These are phyloP conservation scores for Meloidogyne chitwoodi DNA, from an alignment of 1,140 invertebrate genomes.

Conservation along the genomic window DNA sequence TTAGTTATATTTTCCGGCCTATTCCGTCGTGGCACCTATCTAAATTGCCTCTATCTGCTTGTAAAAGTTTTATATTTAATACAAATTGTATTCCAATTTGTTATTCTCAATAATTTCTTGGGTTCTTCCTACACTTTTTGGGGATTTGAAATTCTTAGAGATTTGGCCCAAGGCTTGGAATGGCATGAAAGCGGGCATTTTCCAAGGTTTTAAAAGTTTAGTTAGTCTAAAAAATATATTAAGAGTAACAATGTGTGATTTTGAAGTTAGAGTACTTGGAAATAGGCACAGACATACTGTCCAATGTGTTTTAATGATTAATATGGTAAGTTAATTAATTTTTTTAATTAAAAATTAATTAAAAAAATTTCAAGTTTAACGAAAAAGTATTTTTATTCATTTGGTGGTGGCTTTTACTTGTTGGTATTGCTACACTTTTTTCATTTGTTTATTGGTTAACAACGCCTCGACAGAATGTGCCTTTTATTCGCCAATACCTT, in stretches of 20 bases:
- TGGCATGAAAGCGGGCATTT: slow-evolving; percentile 61
- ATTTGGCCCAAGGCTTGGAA: slow-evolving; percentile 60
- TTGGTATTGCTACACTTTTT: slow-evolving; percentile 48
- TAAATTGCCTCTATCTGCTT: slow-evolving; percentile 62
- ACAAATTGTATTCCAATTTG: slow-evolving; percentile 63
- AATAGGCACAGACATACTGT: slow-evolving; percentile 61
- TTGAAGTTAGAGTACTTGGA: slow-evolving; percentile 59
- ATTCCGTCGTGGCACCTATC: slow-evolving; percentile 63
- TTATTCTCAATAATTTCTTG: slow-evolving; percentile 38
- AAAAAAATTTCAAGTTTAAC: slow-evolving; percentile 33
- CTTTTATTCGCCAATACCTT: slow-evolving; percentile 25
- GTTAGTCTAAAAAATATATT: slow-evolving; percentile 40
- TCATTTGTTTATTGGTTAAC: slow-evolving; percentile 51
- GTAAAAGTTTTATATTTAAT: slow-evolving; percentile 63
- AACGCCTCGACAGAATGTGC: slow-evolving; percentile 13
- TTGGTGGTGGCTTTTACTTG: slow-evolving; percentile 58
- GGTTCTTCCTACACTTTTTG: slow-evolving; percentile 63
- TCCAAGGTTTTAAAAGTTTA: slow-evolving; percentile 37
- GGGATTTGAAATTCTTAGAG: slow-evolving; percentile 64
- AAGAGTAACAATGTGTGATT: slow-evolving; percentile 64
- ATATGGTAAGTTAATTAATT: slow-evolving; percentile 57
- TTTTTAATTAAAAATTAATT: slow-evolving; percentile 59
- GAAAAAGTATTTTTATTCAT: slow-evolving; percentile 59
- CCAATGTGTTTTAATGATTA: slow-evolving; percentile 61
- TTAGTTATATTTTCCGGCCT: slow-evolving; percentile 51